phyloP scores from a whole-genome alignment of 2,113 vertebrate genomes.

The zebrafish (Danio rerio) region DNA sequence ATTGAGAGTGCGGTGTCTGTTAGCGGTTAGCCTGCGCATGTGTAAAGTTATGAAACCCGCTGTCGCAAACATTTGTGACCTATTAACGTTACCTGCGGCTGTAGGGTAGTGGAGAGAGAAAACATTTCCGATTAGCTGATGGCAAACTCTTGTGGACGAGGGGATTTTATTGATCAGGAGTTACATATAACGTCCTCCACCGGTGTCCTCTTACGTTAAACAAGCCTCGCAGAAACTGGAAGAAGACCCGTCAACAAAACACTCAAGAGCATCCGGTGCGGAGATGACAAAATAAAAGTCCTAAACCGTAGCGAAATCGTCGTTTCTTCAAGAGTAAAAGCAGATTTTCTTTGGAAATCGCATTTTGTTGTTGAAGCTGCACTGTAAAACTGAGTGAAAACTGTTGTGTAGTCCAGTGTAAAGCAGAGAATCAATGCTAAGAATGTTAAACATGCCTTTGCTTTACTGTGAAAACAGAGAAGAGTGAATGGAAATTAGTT shows the following conservation, averaged over 20 bases:
- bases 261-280: neutral
- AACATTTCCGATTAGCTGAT: constrained; percentile 50
- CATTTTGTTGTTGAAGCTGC: too few relatives aligned
- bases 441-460: too few relatives aligned
- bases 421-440: too few relatives aligned
- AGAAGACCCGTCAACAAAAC: neutral
- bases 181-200: constrained; percentile 46
- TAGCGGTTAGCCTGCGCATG: neutral
- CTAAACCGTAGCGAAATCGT: too few relatives aligned
- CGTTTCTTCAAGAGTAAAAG: too few relatives aligned
- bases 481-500: too few relatives aligned
- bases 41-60: neutral
- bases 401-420: too few relatives aligned
- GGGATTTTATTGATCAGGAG: neutral
- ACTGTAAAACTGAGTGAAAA: too few relatives aligned
- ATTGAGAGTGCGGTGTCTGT: neutral
- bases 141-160: neutral
- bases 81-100: constrained; percentile 59
- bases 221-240: neutral
- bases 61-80: neutral
- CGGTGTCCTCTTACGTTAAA: constrained; percentile 34
- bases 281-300: neutral
- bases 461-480: too few relatives aligned
- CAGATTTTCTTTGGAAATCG: too few relatives aligned
- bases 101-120: constrained; percentile 53